Conservation (phyloP, 2,797 vertebrate genomes). For the Protosalanx chinensis region DNA sequence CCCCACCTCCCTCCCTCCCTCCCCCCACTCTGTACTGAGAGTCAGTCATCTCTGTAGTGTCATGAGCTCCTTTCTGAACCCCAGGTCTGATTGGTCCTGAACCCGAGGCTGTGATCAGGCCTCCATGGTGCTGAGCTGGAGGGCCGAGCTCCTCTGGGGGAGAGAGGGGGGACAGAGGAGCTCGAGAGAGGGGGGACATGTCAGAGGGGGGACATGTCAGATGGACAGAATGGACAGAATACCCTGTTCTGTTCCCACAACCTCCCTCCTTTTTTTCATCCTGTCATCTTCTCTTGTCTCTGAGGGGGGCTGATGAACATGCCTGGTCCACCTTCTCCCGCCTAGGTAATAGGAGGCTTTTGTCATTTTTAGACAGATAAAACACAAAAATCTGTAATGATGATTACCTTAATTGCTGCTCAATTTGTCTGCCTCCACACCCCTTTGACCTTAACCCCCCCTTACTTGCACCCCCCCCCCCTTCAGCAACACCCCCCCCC, state of each 20-base stretch:
- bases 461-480: not conserved
- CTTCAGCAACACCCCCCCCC: not conserved
- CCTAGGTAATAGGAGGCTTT: constrained; percentile 42
- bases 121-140: constrained; percentile 15
- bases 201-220: not conserved
- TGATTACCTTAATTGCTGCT: constrained; percentile 68
- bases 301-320: constrained; percentile 8
- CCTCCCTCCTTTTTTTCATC: not conserved
- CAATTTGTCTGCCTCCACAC: constrained; percentile 64
- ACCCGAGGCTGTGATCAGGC: constrained; percentile 27
- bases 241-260: not conserved
- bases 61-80: constrained; percentile 24
- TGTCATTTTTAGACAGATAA: constrained; percentile 55
- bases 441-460: constrained; percentile 30
- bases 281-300: not conserved
- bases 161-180: not conserved
- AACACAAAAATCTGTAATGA: constrained; percentile 61
- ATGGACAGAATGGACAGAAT: not conserved
- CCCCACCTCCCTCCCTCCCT: no score
- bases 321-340: constrained; percentile 31
- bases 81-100: constrained; percentile 26
- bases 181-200: not conserved
- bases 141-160: no score
- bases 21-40: constrained; percentile 11
- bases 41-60: constrained; percentile 48